Evolutionary conservation across 37 sponge, comb jelly and placozoan genomes (phyloP).

Genomic region (Beroe ovata): DNA sequence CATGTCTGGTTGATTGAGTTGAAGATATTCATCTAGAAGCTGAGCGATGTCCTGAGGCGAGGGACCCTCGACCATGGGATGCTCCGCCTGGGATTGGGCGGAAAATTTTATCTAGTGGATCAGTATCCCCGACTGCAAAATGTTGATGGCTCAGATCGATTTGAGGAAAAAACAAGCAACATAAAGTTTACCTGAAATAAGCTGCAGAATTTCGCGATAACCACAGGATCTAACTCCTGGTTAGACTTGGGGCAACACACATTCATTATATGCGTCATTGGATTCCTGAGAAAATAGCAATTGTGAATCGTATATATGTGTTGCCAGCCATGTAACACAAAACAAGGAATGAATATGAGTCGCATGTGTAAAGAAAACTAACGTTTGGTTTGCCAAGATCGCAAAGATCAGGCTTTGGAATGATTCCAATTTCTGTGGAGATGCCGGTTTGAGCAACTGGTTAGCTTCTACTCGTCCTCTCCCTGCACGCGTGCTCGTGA

Average conservation of each 20-base stretch:
- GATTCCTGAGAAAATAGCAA: too few relatives aligned
- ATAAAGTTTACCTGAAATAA: conserved; percentile 12
- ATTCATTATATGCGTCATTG: not conserved
- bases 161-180: not conserved
- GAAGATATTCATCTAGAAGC: not conserved
- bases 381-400: too few relatives aligned
- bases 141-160: not conserved
- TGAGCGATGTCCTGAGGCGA: not conserved
- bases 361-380: too few relatives aligned
- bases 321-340: too few relatives aligned
- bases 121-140: too few relatives aligned
- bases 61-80: not conserved
- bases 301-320: too few relatives aligned
- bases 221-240: not conserved
- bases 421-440: not conserved
- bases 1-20: not conserved
- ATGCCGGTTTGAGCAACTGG: not conserved
- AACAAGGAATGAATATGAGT: too few relatives aligned
- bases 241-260: not conserved
- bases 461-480: not conserved
- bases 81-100: not conserved
- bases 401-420: conserved; percentile 17
- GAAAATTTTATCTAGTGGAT: too few relatives aligned
- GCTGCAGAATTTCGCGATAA: conserved; percentile 4
- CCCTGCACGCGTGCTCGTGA: too few relatives aligned